Base-by-base conservation (phyloP, 2,797 vertebrate genomes). In the Pipistrellus kuhlii region DNA sequence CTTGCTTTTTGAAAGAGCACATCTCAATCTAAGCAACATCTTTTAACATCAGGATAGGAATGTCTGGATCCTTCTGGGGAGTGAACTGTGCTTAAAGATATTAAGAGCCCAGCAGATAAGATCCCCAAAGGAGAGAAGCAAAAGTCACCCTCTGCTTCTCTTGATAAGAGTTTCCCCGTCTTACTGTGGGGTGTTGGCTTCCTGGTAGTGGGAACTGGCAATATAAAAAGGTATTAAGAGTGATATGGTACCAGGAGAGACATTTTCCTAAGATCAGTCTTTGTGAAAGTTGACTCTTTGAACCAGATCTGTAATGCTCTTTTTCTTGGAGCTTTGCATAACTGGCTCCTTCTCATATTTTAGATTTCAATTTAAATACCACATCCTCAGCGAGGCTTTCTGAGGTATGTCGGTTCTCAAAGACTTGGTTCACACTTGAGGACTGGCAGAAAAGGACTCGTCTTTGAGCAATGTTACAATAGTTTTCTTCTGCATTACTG, bases 1-100 rank as follows among this genome's bases (percentile, higher is more conserved):
- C 14, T 44, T 88, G 11, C 66, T 44, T 93, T 96, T 94, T 80
- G 64, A 94, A 91, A 85, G 55, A 78, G 27, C 23, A 27, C 48
- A 66, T 90, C 35, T 86, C 59, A 27, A 23, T 90, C 20, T 90
- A 41, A 77, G 23, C 8, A 78, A 14, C 14, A 27, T 72, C 13
- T 78, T 78, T 90, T 55, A 72, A 72, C 38, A 80, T 51, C 20
- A 30, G 48, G 80, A 51, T 38, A 68, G 38, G 69, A 75, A 44
- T 93, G 25, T 38, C 8, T 0, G 23, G 53, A 38, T 72, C 44
- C 11, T 41, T 20, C 8, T 38, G 51, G 88, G 35, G 62, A 86
- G 41, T 17, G 57, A 32, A 18, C n/a, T 94, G 51, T 88, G 8
- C 21, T n/a, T 76, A 41, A 84, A 90, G 51, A 53, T 57, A 57